Percentiles rank a stretch among this genome's conserved stretches.
Evolutionary conservation across 2,797 vertebrate species (phyloP).

Genomic region (Selene dorsalis): DNA sequence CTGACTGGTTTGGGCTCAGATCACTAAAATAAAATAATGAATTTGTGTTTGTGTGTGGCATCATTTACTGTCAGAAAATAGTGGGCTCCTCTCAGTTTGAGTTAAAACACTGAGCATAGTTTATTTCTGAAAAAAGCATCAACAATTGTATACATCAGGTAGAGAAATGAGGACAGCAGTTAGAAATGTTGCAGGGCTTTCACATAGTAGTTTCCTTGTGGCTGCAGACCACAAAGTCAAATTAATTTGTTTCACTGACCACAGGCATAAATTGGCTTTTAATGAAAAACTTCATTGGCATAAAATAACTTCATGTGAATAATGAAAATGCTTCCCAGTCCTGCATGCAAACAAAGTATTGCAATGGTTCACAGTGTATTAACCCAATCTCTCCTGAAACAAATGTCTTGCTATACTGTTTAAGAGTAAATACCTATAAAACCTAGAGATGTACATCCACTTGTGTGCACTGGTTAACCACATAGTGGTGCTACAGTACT

Average conservation of each 20-base stretch:
- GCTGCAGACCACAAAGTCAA: too few relatives aligned
- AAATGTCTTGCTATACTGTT: too few relatives aligned
- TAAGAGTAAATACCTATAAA: neutral
- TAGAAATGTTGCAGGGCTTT: neutral
- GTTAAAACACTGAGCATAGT: neutral
- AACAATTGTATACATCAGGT: neutral
- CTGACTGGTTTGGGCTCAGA: constrained; percentile 9
- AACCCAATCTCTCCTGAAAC: neutral
- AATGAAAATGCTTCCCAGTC: too few relatives aligned
- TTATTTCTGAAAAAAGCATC: neutral
- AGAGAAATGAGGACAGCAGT: neutral
- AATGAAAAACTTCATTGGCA: too few relatives aligned
- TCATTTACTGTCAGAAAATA: neutral
- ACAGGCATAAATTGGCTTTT: too few relatives aligned
- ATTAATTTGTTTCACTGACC: too few relatives aligned
- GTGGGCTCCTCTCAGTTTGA: neutral
- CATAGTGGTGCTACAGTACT: constrained; percentile 47
- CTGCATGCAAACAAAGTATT: neutral
- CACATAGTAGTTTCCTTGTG: too few relatives aligned
- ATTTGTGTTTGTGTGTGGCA: constrained; percentile 4
- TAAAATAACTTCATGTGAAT: too few relatives aligned
- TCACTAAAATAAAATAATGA: constrained; percentile 46
- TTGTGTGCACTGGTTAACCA: constrained; percentile 38
- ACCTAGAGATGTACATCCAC: neutral
- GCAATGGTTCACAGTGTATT: neutral